phyloP scores from a whole-genome alignment of 2,888 invertebrate species.

The Augochlorella aurata region DNA sequence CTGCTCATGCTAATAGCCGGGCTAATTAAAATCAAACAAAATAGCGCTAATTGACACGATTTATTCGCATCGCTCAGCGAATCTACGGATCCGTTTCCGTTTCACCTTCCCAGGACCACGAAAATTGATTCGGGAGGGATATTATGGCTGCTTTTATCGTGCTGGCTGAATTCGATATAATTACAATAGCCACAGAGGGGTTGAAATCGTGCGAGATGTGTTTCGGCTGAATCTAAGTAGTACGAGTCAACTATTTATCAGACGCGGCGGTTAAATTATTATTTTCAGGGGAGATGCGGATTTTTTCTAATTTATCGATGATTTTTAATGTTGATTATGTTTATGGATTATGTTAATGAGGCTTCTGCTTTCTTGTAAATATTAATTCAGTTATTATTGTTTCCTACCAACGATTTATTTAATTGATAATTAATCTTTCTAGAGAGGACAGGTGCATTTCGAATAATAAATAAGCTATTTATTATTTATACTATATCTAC shows the following conservation, averaged over 20 bases:
- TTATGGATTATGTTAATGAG: no score
- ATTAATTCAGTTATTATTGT: no score
- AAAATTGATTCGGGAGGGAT: not conserved
- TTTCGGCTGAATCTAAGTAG: not conserved
- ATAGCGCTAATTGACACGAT: not conserved
- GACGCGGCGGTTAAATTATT: accelerated
- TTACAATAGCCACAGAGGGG: not conserved
- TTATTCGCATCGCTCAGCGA: not conserved
- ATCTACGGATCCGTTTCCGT: not conserved
- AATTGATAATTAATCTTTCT: no score
- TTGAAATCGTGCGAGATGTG: not conserved
- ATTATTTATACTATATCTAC: no score
- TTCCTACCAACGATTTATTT: no score
- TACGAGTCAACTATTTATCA: not conserved
- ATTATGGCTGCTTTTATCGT: not conserved
- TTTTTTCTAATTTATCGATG: no score
- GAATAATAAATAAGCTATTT: no score
- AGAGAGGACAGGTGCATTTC: no score
- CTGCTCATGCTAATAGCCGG: not conserved
- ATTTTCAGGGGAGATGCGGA: no score
- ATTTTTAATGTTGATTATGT: no score
- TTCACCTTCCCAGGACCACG: not conserved
- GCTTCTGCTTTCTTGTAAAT: no score
- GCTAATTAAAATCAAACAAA: slow-evolving; percentile 11
- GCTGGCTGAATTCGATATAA: not conserved